Conservation (phyloP, 2,888 invertebrate genomes). For the Hoplodrina blanda region DNA sequence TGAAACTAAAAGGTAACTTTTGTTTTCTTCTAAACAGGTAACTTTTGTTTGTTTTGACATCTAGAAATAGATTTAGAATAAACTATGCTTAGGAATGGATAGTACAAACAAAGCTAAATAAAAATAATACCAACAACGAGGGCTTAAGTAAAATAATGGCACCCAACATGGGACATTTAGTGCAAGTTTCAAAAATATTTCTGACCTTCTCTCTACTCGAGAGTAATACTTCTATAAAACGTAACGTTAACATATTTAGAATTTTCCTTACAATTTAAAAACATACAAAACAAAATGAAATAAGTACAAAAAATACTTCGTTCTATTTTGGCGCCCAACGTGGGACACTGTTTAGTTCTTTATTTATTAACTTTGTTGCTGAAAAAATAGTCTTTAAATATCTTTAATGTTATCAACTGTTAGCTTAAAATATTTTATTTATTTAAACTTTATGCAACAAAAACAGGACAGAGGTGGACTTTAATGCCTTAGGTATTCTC, state of each 20-base stretch:
- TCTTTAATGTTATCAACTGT: neutral
- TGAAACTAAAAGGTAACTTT: neutral
- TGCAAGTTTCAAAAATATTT: neutral
- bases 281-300: neutral
- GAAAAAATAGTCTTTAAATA: neutral
- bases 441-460: no score
- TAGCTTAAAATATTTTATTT: no score
- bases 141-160: neutral
- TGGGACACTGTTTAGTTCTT: neutral
- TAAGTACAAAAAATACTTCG: neutral
- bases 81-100: neutral
- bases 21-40: no score
- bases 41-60: neutral
- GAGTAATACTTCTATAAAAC: conserved; percentile 76
- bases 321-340: conserved; percentile 45
- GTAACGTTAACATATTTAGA: neutral
- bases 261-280: neutral
- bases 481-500: no score
- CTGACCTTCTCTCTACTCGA: conserved; percentile 81
- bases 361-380: neutral
- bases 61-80: neutral
- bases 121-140: conserved; percentile 1
- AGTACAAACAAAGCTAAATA: neutral
- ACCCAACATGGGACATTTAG: conserved; percentile 19
- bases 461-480: no score